These are phyloP conservation scores for Zaprionus davidi DNA, from an alignment of 1,140 invertebrate genomes.

Conservation along the genomic window DNA sequence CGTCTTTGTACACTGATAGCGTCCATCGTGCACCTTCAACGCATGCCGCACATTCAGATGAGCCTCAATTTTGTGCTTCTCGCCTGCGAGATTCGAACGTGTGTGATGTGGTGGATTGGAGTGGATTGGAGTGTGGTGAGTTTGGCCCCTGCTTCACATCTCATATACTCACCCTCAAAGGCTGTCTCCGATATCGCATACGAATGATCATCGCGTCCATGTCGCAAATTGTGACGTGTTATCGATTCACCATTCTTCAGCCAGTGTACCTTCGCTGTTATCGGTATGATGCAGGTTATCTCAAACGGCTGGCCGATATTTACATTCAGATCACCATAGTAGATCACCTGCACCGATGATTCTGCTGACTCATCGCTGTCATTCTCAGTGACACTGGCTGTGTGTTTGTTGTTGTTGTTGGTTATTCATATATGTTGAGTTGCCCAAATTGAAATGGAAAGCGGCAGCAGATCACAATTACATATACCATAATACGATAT, in stretches of 20 bases:
- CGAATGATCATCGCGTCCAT: slow-evolving; percentile 77
- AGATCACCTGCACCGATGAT: slow-evolving; percentile 50
- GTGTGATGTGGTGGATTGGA: not conserved
- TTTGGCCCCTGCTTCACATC: not conserved
- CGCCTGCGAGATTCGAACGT: slow-evolving; percentile 59
- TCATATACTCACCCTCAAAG: slow-evolving; percentile 73
- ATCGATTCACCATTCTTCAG: slow-evolving; percentile 77
- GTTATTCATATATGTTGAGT: not conserved
- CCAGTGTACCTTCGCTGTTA: slow-evolving; percentile 80
- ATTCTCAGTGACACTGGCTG: slow-evolving; percentile 38
- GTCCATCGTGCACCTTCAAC: slow-evolving; percentile 78
- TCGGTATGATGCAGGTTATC: slow-evolving; percentile 78
- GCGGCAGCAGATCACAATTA: slow-evolving; percentile 30
- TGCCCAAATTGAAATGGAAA: slow-evolving; percentile 11
- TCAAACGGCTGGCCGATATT: slow-evolving; percentile 77
- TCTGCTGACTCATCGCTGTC: slow-evolving; percentile 47
- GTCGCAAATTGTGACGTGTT: slow-evolving; percentile 78
- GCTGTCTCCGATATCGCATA: slow-evolving; percentile 66
- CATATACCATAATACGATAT: slow-evolving; percentile 23
- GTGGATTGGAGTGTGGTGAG: slow-evolving; percentile 19
- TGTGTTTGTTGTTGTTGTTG: slow-evolving; percentile 9
- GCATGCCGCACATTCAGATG: slow-evolving; percentile 75
- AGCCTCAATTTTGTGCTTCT: slow-evolving; percentile 81
- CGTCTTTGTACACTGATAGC: slow-evolving; percentile 74
- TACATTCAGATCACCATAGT: slow-evolving; percentile 76